Percentiles rank a stretch among this genome's conserved stretches.
These are phyloP conservation scores for Lasioglossum leucozonium DNA, from an alignment of 2,888 invertebrate species.

Conservation along the genomic window DNA sequence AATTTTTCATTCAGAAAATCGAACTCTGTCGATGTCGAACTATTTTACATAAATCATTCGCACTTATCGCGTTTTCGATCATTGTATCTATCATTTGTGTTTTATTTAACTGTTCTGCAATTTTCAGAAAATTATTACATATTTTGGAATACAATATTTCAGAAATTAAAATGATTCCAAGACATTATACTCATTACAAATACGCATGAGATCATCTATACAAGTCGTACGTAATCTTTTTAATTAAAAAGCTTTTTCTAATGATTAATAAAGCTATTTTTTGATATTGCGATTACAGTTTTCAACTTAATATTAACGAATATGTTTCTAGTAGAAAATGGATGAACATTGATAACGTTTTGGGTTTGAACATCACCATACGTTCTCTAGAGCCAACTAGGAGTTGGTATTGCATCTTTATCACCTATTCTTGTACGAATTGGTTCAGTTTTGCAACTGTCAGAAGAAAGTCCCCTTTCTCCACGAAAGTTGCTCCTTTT, in stretches of 20 bases:
- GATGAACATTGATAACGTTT: neutral
- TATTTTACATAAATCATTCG: neutral
- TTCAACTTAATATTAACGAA: too few species aligned
- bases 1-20: neutral
- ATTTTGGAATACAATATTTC: neutral
- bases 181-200: neutral
- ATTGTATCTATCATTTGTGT: neutral
- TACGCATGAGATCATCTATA: neutral
- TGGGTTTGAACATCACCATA: neutral
- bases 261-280: neutral
- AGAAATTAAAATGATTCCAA: neutral
- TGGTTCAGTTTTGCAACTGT: slow-evolving; percentile 9
- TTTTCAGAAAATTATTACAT: neutral
- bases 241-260: neutral
- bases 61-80: neutral
- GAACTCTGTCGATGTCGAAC: neutral
- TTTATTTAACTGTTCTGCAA: neutral
- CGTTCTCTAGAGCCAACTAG: neutral
- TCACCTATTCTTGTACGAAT: neutral
- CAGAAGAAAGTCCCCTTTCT: slow-evolving; percentile 19
- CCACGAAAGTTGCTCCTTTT: slow-evolving; percentile 3
- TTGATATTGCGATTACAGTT: too few species aligned
- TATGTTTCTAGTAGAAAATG: too few species aligned
- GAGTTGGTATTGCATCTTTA: neutral
- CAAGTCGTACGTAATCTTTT: neutral